Evolutionary conservation across 2,113 vertebrate genomes (phyloP), one percentile per base, ranked within the genome.

Genomic region (Motacilla tschutschensis): DNA sequence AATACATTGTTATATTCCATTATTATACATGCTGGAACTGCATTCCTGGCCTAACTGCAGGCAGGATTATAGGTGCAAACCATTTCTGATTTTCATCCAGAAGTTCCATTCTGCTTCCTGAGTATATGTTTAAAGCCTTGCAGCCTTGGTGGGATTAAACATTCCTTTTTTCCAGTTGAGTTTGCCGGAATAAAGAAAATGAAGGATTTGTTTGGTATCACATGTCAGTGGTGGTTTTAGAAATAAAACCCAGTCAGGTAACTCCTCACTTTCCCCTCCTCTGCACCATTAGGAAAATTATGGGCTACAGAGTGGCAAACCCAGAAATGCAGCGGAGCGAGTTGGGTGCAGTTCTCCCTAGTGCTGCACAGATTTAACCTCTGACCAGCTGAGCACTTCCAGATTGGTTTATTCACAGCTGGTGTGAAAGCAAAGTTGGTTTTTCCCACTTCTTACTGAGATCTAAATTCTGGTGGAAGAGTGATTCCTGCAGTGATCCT

Each of bases 241-340:
- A 40, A 79, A 38, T 19, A 10, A 74, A 69, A 76, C 13, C 28
- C 14, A n/a, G 41, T 33, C 3, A 3, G 13, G 12, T 26, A 26
- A 54, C 44, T 72, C 58, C 65, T 57, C 14, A 14, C 19, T 36
- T 54, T 33, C 17, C 36, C 13, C 35, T 81, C 9, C 16, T 60
- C 35, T 41, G 26, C 24, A 21, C 40, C 17, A 0, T 21, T 46
- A 9, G 20, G 55, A 46, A n/a, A 28, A 33, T 40, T 8, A 5
- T 1, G 3, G 20, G n/a, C 46, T 51, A 1, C 1, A 1, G 26
- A 60, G 41, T 11, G 46, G 48, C 36, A 63, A 33, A 63, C 20
- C 9, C 6, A 10, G 70, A 36, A 47, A 24, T 60, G 17, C 26
- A 17, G 5, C 1, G 1, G 31, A 31, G 43, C 1, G 0, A 1